A percentile compares a stretch with the other conserved stretches of the same genome.
These are phyloP conservation scores for Thymelicus lineola DNA, from an alignment of 2,888 invertebrate genomes.

Conservation along the genomic window DNA sequence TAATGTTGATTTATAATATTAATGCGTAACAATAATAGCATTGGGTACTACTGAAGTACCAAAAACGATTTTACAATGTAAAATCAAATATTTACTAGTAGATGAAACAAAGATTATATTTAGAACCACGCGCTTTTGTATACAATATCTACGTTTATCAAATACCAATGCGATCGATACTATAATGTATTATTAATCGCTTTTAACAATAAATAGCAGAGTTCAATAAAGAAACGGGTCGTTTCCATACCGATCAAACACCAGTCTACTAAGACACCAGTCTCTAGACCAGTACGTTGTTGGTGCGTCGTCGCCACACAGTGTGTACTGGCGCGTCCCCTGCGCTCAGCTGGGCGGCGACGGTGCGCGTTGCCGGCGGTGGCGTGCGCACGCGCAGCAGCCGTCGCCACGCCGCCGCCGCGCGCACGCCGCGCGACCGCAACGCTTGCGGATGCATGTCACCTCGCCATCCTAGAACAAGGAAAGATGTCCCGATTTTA, in stretches of 20 bases:
- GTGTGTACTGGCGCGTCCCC: constrained; percentile 35
- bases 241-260: neutral
- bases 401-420: constrained; percentile 82
- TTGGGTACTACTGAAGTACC: neutral
- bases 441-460: constrained; percentile 92
- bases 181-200: no score
- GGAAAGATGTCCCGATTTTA: no score
- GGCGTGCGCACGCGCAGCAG: constrained; percentile 86
- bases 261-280: no score
- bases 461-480: constrained; percentile 90
- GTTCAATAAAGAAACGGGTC: neutral
- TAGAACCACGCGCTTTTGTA: neutral
- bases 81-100: neutral
- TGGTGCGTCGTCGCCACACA: constrained; percentile 39
- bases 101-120: neutral
- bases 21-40: no score
- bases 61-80: neutral
- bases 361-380: constrained; percentile 69
- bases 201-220: neutral
- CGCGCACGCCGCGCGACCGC: constrained; percentile 89
- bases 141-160: no score
- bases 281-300: neutral
- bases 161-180: no score
- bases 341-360: constrained; percentile 64
- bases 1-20: no score